A percentile compares a stretch with the other conserved stretches of the same genome.
Evolutionary conservation across 2,797 vertebrate species (phyloP).

Genomic region (Sebastes alutus): DNA sequence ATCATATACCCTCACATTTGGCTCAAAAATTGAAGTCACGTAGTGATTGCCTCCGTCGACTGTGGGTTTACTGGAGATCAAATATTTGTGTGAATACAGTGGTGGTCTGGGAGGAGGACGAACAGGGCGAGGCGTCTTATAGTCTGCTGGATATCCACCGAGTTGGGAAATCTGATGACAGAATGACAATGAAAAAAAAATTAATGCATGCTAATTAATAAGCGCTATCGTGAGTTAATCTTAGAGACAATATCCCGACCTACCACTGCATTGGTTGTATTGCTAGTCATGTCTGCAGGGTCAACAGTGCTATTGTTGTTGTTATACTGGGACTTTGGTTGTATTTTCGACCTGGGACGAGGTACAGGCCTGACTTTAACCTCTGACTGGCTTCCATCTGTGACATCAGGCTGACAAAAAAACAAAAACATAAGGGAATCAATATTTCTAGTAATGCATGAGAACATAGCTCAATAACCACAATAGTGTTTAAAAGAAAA

Average conservation of each 20-base stretch:
- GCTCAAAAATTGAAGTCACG: neutral
- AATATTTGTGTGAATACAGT: neutral
- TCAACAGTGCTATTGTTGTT: neutral
- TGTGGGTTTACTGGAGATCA: neutral
- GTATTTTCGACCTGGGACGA: slow-evolving; percentile 30
- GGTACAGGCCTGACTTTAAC: slow-evolving; percentile 36
- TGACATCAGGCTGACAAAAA: slow-evolving; percentile 20
- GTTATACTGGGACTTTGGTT: neutral
- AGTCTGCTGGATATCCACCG: neutral
- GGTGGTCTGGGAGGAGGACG: slow-evolving; percentile 25
- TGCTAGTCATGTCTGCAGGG: neutral
- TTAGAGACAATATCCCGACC: neutral
- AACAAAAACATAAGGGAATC: neutral
- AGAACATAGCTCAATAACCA: neutral
- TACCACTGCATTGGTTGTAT: neutral
- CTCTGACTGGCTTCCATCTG: slow-evolving; percentile 8
- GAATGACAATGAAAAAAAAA: neutral
- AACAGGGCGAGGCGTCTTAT: slow-evolving; percentile 4
- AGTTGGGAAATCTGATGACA: neutral
- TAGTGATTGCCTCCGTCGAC: accelerated
- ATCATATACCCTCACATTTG: neutral
- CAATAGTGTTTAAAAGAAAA: neutral
- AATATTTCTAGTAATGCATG: neutral
- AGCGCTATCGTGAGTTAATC: accelerated
- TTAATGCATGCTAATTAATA: neutral